Percentiles rank a stretch among this genome's conserved stretches.
Evolutionary conservation across 2,113 vertebrate species (phyloP).

Genomic region (Gasterosteus aculeatus): DNA sequence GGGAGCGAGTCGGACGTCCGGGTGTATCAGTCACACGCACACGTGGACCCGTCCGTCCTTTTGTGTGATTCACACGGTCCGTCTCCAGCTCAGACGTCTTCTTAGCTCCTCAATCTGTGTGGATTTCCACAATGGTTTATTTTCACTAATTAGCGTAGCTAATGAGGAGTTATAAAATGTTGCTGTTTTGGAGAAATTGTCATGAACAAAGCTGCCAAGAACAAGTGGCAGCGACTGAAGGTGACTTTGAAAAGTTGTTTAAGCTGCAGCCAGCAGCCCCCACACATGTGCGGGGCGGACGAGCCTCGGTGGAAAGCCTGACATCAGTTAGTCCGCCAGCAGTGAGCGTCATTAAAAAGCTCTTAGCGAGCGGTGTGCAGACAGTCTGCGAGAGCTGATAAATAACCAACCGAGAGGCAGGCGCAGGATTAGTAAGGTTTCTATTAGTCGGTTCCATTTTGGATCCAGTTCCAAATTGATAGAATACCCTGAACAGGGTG

Average conservation of each 20-base stretch:
- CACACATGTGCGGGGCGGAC: slow-evolving; percentile 3
- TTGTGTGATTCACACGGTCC: background rate
- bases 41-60: background rate
- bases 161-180: background rate
- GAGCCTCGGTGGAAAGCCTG: slow-evolving; percentile 26
- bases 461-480: slow-evolving; percentile 2
- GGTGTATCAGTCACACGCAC: background rate
- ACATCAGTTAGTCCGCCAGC: slow-evolving; percentile 26
- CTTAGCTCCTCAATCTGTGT: background rate
- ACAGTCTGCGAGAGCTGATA: slow-evolving; percentile 27
- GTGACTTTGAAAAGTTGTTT: slow-evolving; percentile 42
- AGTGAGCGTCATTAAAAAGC: slow-evolving; percentile 33
- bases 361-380: slow-evolving; percentile 9
- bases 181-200: background rate
- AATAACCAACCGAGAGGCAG: slow-evolving; percentile 13
- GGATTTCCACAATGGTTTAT: background rate
- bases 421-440: background rate
- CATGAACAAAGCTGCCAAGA: background rate
- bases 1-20: background rate
- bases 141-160: background rate
- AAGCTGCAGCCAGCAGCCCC: background rate
- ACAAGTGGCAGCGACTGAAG: background rate
- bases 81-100: background rate
- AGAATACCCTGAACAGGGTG: background rate
- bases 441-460: background rate